These are phyloP conservation scores for Mylabris phalerata DNA, from an alignment of 1,140 invertebrate species.

Conservation along the genomic window DNA sequence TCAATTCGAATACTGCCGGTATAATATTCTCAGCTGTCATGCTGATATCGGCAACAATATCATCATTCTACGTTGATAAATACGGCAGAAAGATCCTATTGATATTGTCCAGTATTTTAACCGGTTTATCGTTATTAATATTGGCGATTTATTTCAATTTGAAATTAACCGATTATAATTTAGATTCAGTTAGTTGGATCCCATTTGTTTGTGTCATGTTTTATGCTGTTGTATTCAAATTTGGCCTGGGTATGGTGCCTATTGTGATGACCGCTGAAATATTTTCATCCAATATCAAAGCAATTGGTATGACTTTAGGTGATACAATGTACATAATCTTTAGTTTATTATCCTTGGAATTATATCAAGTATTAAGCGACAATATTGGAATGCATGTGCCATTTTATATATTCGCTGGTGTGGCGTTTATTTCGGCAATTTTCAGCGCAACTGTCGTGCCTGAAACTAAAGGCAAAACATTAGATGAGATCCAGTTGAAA, in stretches of 20 bases:
- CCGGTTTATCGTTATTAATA: conserved; percentile 20
- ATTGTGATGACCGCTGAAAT: conserved; percentile 64
- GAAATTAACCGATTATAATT: conserved; percentile 18
- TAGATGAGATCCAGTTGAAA: conserved; percentile 64
- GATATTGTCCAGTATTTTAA: conserved; percentile 29
- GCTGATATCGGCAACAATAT: conserved; percentile 29
- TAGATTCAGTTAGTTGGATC: conserved; percentile 24
- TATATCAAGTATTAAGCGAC: conserved; percentile 48
- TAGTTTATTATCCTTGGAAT: conserved; percentile 61
- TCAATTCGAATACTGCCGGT: conserved; percentile 28
- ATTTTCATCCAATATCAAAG: conserved; percentile 57
- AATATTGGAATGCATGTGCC: conserved; percentile 46
- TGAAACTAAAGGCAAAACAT: conserved; percentile 70
- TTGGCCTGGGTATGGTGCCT: conserved; percentile 50
- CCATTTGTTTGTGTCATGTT: conserved; percentile 25
- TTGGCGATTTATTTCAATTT: conserved; percentile 34
- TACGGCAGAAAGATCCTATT: conserved; percentile 45
- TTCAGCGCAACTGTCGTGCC: conserved; percentile 62
- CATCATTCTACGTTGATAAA: conserved; percentile 40
- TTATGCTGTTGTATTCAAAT: conserved; percentile 32
- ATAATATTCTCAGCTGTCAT: conserved; percentile 36
- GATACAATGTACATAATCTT: conserved; percentile 34
- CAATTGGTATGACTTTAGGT: conserved; percentile 35
- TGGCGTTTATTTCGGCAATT: conserved; percentile 51
- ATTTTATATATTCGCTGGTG: conserved; percentile 61